Conservation (phyloP, 2,113 vertebrate genomes). For the Cephalopholis sonnerati region DNA sequence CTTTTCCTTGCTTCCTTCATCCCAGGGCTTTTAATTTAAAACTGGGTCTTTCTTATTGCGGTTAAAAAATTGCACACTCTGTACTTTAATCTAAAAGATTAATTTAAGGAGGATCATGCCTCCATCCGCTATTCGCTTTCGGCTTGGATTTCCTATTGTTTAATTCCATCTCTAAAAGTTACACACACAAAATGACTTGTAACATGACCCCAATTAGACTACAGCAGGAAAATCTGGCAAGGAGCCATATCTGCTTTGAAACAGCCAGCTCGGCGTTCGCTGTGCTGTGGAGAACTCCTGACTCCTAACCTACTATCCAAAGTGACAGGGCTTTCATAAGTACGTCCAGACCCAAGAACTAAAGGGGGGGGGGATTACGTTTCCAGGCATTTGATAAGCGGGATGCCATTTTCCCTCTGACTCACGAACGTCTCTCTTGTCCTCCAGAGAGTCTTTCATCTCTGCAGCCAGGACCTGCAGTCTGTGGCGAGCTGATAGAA, state of each 20-base stretch:
- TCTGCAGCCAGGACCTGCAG: constrained; percentile 77
- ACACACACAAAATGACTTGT: constrained; percentile 72
- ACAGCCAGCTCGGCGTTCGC: constrained; percentile 57
- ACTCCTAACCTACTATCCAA: constrained; percentile 73
- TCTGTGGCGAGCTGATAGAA: constrained; percentile 83
- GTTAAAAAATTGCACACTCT: constrained; percentile 12
- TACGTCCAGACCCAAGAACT: constrained; percentile 67
- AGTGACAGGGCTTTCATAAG: constrained; percentile 76
- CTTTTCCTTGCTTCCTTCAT: constrained; percentile 34
- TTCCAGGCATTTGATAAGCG: constrained; percentile 80
- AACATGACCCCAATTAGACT: constrained; percentile 81
- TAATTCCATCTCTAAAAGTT: constrained; percentile 70
- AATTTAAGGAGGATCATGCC: constrained; percentile 56
- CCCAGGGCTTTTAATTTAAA: constrained; percentile 47
- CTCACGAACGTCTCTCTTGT: constrained; percentile 81
- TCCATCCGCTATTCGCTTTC: constrained; percentile 54
- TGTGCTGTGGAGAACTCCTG: constrained; percentile 67
- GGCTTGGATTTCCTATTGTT: constrained; percentile 63
- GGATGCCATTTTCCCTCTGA: constrained; percentile 80
- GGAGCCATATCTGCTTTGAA: constrained; percentile 75
- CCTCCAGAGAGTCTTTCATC: constrained; percentile 84
- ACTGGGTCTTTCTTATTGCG: constrained; percentile 11
- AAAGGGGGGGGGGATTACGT: constrained; percentile 70
- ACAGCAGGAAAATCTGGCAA: constrained; percentile 70
- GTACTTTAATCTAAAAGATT: constrained; percentile 66